Percentiles rank a stretch among this genome's conserved stretches.
Conservation (phyloP, 2,797 vertebrate species). For the Podarcis siculus region DNA sequence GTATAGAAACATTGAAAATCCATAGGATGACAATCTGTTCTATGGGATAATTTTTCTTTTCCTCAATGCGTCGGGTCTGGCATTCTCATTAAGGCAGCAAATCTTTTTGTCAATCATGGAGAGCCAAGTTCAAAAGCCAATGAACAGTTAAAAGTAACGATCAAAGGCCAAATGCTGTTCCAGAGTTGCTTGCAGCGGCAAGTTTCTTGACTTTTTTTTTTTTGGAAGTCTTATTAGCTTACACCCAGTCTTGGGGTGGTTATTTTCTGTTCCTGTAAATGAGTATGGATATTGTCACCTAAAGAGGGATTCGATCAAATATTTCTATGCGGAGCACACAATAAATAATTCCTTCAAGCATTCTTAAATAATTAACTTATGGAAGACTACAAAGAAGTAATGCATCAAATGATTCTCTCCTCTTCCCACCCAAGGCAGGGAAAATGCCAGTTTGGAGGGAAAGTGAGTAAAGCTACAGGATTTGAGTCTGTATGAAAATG, state of each 20-base stretch:
- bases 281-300: conserved; percentile 24
- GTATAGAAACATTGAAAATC: conserved; percentile 46
- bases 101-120: conserved; percentile 29
- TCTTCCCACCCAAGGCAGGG: background rate
- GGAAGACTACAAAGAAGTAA: conserved; percentile 33
- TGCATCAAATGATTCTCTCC: background rate
- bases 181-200: background rate
- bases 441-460: background rate
- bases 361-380: conserved; percentile 41
- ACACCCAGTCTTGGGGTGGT: background rate
- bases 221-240: background rate
- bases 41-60: conserved; percentile 39
- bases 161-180: conserved; percentile 14
- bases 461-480: background rate
- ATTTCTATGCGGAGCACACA: background rate
- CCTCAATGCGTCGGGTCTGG: background rate
- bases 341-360: conserved; percentile 21
- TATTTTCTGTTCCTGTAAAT: conserved; percentile 1
- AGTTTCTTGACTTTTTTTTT: background rate
- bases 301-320: conserved; percentile 29
- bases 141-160: conserved; percentile 37
- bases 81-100: conserved; percentile 20
- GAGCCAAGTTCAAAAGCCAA: conserved; percentile 4
- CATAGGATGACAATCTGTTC: background rate
- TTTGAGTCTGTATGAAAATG: background rate